A percentile compares a stretch with the other conserved stretches of the same genome.
Evolutionary conservation across 2,113 vertebrate species (phyloP).

Genomic region (Anoplopoma fimbria): DNA sequence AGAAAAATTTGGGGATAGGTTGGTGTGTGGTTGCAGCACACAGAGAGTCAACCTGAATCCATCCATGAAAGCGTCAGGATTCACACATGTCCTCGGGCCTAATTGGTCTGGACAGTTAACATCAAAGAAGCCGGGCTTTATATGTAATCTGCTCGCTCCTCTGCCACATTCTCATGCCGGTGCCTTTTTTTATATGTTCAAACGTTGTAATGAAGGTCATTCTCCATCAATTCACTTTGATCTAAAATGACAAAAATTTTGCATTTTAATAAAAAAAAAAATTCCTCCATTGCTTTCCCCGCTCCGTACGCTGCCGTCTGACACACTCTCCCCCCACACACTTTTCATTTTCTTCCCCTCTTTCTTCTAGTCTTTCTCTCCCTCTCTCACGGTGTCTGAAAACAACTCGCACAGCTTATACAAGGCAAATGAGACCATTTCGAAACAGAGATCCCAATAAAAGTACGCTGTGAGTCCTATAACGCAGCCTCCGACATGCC

Average conservation of each 20-base stretch:
- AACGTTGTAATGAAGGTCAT: slow-evolving; percentile 81
- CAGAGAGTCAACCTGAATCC: slow-evolving; percentile 68
- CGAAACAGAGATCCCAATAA: slow-evolving; percentile 21
- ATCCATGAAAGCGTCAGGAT: slow-evolving; percentile 73
- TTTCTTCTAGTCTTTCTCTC: slow-evolving; percentile 21
- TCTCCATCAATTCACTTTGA: slow-evolving; percentile 80
- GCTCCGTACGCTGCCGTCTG: slow-evolving; percentile 31
- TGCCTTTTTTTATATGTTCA: slow-evolving; percentile 71
- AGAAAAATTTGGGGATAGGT: slow-evolving; percentile 46
- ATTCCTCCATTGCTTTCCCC: slow-evolving; percentile 37
- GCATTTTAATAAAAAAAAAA: slow-evolving; percentile 75
- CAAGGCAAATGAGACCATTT: slow-evolving; percentile 45
- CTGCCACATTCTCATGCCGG: slow-evolving; percentile 66
- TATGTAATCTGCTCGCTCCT: slow-evolving; percentile 77
- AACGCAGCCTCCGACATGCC: slow-evolving; percentile 60
- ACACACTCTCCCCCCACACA: slow-evolving; percentile 6
- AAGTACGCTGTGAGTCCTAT: slow-evolving; percentile 22
- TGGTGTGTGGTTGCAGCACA: slow-evolving; percentile 62
- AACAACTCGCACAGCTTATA: slow-evolving; percentile 50
- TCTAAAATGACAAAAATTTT: slow-evolving; percentile 75
- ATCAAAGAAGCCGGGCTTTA: slow-evolving; percentile 82
- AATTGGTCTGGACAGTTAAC: slow-evolving; percentile 82
- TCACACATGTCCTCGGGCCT: slow-evolving; percentile 74
- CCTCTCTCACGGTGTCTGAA: background rate
- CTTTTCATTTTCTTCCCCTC: slow-evolving; percentile 10